Evolutionary conservation across 2,888 invertebrate genomes (phyloP).

Genomic region (Metalampra italica): DNA sequence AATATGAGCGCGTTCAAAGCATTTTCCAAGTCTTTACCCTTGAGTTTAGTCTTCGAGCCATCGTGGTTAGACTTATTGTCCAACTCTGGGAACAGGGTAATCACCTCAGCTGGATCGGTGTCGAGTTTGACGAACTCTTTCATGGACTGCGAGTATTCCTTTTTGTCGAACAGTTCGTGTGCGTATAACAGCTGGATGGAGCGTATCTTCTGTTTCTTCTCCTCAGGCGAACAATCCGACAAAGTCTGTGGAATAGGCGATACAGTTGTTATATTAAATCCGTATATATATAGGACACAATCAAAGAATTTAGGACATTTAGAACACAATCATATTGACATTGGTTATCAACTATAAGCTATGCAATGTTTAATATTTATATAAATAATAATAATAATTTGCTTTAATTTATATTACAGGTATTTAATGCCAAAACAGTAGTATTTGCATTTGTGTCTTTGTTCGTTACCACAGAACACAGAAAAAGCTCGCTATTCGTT

Average conservation of each 20-base stretch:
- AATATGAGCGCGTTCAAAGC: constrained; percentile 93
- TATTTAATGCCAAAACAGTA: too few relatives aligned
- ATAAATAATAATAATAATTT: too few relatives aligned
- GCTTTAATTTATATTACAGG: too few relatives aligned
- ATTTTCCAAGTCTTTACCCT: constrained; percentile 91
- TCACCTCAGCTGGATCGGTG: constrained; percentile 97
- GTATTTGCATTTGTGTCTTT: too few relatives aligned
- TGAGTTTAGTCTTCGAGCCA: constrained; percentile 72
- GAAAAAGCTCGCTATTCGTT: too few relatives aligned
- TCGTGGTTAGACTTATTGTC: constrained; percentile 69
- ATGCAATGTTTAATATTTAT: too few relatives aligned
- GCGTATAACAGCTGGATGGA: constrained; percentile 95
- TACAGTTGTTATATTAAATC: not conserved
- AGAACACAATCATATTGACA: too few relatives aligned
- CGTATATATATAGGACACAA: too few relatives aligned
- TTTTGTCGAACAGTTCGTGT: constrained; percentile 92
- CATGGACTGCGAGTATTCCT: constrained; percentile 94
- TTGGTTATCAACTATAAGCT: too few relatives aligned
- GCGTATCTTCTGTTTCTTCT: constrained; percentile 88
- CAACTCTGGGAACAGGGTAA: constrained; percentile 95
- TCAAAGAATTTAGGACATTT: too few relatives aligned
- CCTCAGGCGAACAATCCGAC: constrained; percentile 88
- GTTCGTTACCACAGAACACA: too few relatives aligned
- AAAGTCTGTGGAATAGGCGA: constrained; percentile 80
- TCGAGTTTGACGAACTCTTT: constrained; percentile 92